Evolutionary conservation across 2,113 vertebrate species (phyloP).

Genomic region (Hyla sarda): DNA sequence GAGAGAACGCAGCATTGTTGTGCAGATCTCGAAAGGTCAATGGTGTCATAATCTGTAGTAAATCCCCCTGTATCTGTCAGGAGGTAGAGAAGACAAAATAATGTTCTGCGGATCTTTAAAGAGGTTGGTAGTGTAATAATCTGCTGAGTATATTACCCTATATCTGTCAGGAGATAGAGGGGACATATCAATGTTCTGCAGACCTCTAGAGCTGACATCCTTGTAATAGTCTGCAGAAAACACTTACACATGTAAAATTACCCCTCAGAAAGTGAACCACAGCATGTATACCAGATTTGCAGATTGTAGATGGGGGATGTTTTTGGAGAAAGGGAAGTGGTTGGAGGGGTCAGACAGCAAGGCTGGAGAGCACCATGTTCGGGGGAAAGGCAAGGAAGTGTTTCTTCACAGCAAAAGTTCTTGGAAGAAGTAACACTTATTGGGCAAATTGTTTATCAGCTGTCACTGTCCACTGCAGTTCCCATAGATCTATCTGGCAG

Average conservation of each 20-base stretch:
- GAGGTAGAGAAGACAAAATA: neutral
- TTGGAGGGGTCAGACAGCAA: neutral
- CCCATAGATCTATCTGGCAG: neutral
- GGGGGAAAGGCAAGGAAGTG: conserved; percentile 46
- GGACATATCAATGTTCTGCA: neutral
- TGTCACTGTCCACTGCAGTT: neutral
- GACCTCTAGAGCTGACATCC: neutral
- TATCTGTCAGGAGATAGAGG: too few relatives aligned
- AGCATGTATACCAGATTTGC: neutral
- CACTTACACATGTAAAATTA: neutral
- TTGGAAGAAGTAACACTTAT: conserved; percentile 10
- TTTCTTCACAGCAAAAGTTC: conserved; percentile 39
- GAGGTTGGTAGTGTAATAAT: too few relatives aligned
- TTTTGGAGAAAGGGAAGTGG: conserved; percentile 17
- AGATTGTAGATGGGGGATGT: neutral
- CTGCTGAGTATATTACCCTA: too few relatives aligned
- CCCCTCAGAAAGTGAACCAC: neutral
- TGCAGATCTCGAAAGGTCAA: conserved; percentile 1
- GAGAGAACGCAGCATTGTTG: neutral
- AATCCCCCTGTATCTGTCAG: too few relatives aligned
- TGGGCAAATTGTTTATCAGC: conserved; percentile 8
- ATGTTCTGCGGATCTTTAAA: too few relatives aligned
- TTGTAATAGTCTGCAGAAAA: neutral
- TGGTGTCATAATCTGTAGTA: neutral
- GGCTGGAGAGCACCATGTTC: neutral